These are phyloP conservation scores for Craseonycteris thonglongyai DNA, from an alignment of 2,113 vertebrate species.

Conservation along the genomic window DNA sequence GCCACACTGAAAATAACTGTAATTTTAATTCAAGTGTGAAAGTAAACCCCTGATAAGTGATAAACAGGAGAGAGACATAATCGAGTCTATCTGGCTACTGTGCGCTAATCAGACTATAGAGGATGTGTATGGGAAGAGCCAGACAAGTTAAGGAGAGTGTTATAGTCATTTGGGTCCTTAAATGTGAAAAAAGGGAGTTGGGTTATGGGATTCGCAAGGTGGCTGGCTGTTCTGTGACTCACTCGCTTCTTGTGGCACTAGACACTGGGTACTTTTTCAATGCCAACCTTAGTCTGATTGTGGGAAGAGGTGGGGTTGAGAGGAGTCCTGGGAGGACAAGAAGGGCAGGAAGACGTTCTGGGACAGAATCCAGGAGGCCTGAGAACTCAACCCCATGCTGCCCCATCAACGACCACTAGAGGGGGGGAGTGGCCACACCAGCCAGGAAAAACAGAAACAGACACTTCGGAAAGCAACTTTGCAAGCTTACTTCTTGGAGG, in stretches of 20 bases:
- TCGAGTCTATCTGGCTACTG: too few relatives aligned
- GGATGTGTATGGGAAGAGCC: neutral
- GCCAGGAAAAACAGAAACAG: neutral
- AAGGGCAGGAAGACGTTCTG: neutral
- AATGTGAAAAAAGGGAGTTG: neutral
- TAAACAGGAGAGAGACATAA: neutral
- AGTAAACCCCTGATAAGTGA: neutral
- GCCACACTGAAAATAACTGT: neutral
- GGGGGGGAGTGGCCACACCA: conserved; percentile 4
- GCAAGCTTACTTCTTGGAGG: neutral
- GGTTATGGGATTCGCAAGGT: neutral
- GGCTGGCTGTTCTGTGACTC: neutral
- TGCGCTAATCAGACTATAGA: neutral
- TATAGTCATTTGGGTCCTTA: too few relatives aligned
- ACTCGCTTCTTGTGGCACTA: neutral
- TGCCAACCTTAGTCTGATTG: neutral
- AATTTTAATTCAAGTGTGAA: neutral
- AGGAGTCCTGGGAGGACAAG: neutral
- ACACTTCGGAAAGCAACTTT: neutral
- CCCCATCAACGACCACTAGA: conserved; percentile 1
- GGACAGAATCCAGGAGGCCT: neutral
- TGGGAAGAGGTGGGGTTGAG: neutral
- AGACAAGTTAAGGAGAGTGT: neutral
- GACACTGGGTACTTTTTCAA: neutral
- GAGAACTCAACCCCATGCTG: neutral